Percentiles rank a stretch among this genome's conserved stretches.
These are phyloP conservation scores for Cyprinodon diabolis DNA, from an alignment of 2,797 vertebrate genomes.

Conservation along the genomic window DNA sequence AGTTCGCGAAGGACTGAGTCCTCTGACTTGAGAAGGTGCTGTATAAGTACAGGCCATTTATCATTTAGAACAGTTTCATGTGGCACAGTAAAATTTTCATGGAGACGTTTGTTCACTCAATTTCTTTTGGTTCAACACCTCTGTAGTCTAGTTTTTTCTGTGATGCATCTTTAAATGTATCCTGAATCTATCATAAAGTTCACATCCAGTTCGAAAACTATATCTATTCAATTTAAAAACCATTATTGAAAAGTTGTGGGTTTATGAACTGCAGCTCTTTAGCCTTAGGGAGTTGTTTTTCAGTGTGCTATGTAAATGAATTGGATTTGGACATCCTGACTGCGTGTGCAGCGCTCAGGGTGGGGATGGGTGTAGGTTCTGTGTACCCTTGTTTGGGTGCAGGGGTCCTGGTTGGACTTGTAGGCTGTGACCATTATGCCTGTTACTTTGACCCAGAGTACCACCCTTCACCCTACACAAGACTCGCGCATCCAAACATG, in stretches of 20 bases:
- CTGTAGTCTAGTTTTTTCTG: neutral
- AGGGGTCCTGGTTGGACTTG: conserved; percentile 64
- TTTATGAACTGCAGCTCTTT: conserved; percentile 7
- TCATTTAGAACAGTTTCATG: neutral
- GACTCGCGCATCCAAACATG: conserved; percentile 51
- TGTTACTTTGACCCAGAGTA: conserved; percentile 65
- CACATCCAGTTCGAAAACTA: neutral
- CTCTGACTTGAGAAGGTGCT: no score
- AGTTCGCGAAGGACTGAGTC: no score
- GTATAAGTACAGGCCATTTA: no score
- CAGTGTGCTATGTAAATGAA: no score
- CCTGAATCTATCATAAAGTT: no score
- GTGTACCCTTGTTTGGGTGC: conserved; percentile 62
- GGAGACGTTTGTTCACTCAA: neutral
- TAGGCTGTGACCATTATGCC: conserved; percentile 72
- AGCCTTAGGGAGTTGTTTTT: no score
- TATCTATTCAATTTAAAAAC: neutral
- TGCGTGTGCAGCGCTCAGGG: conserved; percentile 58
- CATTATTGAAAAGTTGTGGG: neutral
- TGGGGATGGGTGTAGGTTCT: conserved; percentile 55
- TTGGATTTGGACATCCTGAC: conserved; percentile 60
- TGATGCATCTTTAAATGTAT: no score
- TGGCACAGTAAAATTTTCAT: neutral
- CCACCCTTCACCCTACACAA: conserved; percentile 60
- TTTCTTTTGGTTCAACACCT: neutral